Percentiles rank a stretch among this genome's conserved stretches.
These are phyloP conservation scores for Zaprionus tsacasi DNA, from an alignment of 1,140 invertebrate genomes.

Conservation along the genomic window DNA sequence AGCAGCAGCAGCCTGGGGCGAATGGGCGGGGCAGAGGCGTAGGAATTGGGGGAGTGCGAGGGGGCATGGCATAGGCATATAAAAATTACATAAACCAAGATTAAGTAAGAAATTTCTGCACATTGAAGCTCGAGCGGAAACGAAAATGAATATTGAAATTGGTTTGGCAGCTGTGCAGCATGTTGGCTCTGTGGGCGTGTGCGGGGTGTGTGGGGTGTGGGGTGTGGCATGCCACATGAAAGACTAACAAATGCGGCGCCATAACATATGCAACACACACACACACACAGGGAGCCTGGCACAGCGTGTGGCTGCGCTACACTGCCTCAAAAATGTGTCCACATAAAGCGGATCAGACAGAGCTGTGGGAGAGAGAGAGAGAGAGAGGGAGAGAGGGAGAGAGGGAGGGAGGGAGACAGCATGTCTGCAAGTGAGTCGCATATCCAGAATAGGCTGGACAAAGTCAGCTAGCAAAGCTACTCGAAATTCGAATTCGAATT, in stretches of 20 bases:
- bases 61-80: conserved; percentile 45
- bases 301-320: conserved; percentile 10
- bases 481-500: background rate
- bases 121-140: conserved; percentile 58
- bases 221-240: conserved; percentile 43
- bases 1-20: background rate
- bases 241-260: conserved; percentile 56
- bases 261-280: conserved; percentile 49
- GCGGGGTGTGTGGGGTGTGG: background rate
- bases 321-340: background rate
- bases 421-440: conserved; percentile 6
- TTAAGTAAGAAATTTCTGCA: conserved; percentile 61
- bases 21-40: background rate
- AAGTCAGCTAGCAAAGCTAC: conserved; percentile 21
- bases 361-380: background rate
- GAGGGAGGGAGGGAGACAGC: background rate
- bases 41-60: background rate
- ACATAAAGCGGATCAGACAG: conserved; percentile 2
- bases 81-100: conserved; percentile 65
- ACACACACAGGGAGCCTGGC: conserved; percentile 4
- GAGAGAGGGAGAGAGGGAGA: too few relatives aligned
- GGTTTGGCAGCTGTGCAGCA: conserved; percentile 54
- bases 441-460: conserved; percentile 42
- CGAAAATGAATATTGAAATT: conserved; percentile 69
- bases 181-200: background rate